Evolutionary conservation across 2,888 invertebrate species (phyloP).

Genomic region (Sphaerophoria taeniata): DNA sequence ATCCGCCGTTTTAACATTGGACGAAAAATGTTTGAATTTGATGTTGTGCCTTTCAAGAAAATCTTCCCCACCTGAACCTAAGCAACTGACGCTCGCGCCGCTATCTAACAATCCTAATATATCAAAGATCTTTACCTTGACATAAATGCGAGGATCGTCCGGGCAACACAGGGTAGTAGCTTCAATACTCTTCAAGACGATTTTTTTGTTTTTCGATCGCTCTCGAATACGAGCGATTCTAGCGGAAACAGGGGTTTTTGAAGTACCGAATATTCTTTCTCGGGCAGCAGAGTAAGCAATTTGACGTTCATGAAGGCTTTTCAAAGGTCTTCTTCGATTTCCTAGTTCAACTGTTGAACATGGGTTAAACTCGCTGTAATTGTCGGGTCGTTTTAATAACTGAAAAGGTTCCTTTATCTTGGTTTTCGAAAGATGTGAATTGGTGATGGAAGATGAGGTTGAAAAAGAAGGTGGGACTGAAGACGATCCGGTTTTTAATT

Average conservation of each 20-base stretch:
- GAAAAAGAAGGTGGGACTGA: no score
- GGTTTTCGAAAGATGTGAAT: no score
- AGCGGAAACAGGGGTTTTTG: background rate
- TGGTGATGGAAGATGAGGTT: no score
- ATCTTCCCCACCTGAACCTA: background rate
- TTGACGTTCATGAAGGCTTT: background rate
- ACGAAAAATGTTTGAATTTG: background rate
- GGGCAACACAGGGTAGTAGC: background rate
- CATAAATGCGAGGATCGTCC: background rate
- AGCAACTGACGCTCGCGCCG: background rate
- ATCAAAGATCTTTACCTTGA: background rate
- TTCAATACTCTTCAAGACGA: background rate
- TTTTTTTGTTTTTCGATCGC: background rate
- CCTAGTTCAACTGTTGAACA: no score
- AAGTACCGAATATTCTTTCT: background rate
- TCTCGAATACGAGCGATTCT: background rate
- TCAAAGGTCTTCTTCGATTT: background rate
- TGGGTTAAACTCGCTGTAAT: no score
- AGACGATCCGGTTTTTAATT: background rate
- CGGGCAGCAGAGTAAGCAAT: background rate
- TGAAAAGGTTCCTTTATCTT: no score
- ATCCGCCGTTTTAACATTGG: background rate
- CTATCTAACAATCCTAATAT: constrained; percentile 2
- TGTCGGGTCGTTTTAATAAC: no score
- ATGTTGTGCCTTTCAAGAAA: background rate